Percentiles rank a stretch among this genome's conserved stretches.
Conservation (phyloP, 2,888 invertebrate species). For the Phlogophora meticulosa region DNA sequence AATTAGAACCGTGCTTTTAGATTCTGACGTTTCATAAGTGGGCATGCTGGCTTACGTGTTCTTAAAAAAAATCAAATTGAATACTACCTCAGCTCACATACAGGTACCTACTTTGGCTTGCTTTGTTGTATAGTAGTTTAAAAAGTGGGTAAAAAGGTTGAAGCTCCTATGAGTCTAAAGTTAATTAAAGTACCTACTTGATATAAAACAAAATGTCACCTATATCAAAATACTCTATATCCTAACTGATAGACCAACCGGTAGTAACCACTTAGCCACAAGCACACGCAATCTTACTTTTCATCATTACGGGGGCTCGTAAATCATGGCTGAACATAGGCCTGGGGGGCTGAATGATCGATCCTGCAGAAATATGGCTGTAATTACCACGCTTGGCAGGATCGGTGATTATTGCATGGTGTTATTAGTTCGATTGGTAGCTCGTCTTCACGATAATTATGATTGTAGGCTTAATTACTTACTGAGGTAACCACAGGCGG, state of each 20-base stretch:
- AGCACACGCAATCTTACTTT: slow-evolving; percentile 49
- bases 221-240: neutral
- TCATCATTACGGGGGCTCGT: slow-evolving; percentile 56
- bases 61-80: too few species aligned
- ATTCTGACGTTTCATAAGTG: too few species aligned
- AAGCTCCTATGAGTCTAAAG: too few species aligned
- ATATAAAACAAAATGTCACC: neutral
- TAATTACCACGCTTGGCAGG: slow-evolving; percentile 54
- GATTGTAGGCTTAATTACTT: slow-evolving; percentile 45
- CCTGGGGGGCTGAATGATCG: slow-evolving; percentile 49
- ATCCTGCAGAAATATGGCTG: slow-evolving; percentile 54
- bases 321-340: slow-evolving; percentile 49
- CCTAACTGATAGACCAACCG: slow-evolving; percentile 12
- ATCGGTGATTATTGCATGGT: slow-evolving; percentile 32
- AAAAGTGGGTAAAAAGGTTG: too few species aligned
- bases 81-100: too few species aligned
- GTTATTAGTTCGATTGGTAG: slow-evolving; percentile 46
- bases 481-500: neutral
- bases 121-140: too few species aligned
- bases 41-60: too few species aligned
- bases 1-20: too few species aligned
- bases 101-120: too few species aligned
- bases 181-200: too few species aligned
- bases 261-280: slow-evolving; percentile 45
- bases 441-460: slow-evolving; percentile 47